These are phyloP conservation scores for Pegea sp. DNA, from an alignment of 23 tunicate genomes.

Conservation along the genomic window DNA sequence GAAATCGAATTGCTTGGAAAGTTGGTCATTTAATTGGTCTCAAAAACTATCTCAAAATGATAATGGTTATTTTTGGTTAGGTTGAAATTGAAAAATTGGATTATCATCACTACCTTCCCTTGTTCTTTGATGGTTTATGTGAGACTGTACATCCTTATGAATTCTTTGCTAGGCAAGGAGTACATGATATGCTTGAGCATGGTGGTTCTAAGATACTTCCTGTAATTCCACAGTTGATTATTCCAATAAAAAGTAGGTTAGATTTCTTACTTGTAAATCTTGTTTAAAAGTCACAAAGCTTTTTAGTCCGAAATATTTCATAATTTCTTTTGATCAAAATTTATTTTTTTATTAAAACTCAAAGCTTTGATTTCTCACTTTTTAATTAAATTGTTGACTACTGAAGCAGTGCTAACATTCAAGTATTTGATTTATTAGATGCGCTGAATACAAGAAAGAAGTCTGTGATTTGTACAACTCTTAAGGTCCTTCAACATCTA, in stretches of 20 bases:
- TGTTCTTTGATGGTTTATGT: constrained; percentile 93
- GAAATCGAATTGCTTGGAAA: constrained; percentile 99
- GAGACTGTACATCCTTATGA: constrained; percentile 95
- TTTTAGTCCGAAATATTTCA: too few relatives aligned
- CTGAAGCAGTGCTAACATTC: too few relatives aligned
- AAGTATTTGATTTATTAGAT: constrained; percentile 14
- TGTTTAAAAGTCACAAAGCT: too few relatives aligned
- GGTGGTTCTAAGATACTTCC: constrained; percentile 98
- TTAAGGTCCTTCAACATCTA: constrained; percentile 91
- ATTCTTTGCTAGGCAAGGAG: constrained; percentile 98
- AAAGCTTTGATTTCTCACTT: too few relatives aligned
- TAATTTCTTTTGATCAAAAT: too few relatives aligned
- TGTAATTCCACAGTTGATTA: constrained; percentile 96
- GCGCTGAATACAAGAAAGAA: constrained; percentile 82
- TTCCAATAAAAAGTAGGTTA: constrained; percentile 90
- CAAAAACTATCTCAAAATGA: too few relatives aligned
- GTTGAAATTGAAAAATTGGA: constrained; percentile 98
- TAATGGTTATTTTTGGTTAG: constrained; percentile 13
- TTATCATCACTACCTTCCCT: constrained; percentile 98
- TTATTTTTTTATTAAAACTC: too few relatives aligned
- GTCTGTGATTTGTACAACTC: constrained; percentile 84
- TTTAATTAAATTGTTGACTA: too few relatives aligned
- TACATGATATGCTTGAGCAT: constrained; percentile 99
- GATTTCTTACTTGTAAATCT: too few relatives aligned
- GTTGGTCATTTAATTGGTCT: constrained; percentile 4